phyloP scores from a whole-genome alignment of 2,888 invertebrate species.

The Mesorhabditis belari region DNA sequence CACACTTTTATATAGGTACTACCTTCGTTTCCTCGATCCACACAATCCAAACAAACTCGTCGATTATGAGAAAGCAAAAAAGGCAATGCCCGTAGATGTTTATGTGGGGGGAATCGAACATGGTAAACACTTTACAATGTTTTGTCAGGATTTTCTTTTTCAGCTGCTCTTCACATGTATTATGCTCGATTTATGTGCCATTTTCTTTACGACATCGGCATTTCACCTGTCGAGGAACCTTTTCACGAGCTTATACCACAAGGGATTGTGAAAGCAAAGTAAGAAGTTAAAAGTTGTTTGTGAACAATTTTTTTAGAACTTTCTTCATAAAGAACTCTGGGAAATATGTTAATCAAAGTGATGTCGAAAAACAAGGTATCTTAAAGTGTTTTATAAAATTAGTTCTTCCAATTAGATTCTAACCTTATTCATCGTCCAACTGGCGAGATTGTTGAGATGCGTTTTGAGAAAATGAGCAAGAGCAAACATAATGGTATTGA shows the following conservation, averaged over 20 bases:
- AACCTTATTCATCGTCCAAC: no score
- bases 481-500: constrained; percentile 82
- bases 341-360: constrained; percentile 67
- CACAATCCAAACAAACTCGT: constrained; percentile 62
- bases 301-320: no score
- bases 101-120: constrained; percentile 98
- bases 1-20: constrained; percentile 71
- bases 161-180: constrained; percentile 86
- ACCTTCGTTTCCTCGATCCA: constrained; percentile 78
- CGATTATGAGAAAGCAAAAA: constrained; percentile 64
- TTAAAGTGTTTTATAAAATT: no score
- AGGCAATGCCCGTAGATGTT: constrained; percentile 82
- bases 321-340: constrained; percentile 62
- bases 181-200: constrained; percentile 90
- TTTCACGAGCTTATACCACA: constrained; percentile 83
- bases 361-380: constrained; percentile 60
- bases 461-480: constrained; percentile 99
- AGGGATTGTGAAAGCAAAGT: constrained; percentile 33
- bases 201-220: constrained; percentile 75
- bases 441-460: constrained; percentile 52
- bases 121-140: constrained; percentile 58
- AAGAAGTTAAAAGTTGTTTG: no score
- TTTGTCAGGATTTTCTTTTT: no score
- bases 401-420: no score
- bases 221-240: constrained; percentile 72